Percentiles rank a stretch among this genome's conserved stretches.
Conservation (phyloP, 2,797 vertebrate genomes). For the Pipistrellus kuhlii region DNA sequence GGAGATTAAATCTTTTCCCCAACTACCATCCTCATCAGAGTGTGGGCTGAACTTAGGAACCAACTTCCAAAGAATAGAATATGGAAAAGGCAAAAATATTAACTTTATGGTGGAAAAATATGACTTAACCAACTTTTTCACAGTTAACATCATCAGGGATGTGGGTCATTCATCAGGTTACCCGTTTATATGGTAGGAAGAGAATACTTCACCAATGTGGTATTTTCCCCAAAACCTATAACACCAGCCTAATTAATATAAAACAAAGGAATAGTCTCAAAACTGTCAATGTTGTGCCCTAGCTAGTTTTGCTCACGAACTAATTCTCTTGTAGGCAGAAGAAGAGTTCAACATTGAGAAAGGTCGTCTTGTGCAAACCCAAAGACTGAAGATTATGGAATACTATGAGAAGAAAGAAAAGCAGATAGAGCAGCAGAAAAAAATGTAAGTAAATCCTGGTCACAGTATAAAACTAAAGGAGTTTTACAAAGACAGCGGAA, state of each 20-base stretch:
- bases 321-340: slow-evolving; percentile 92
- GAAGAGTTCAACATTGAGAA: slow-evolving; percentile 99
- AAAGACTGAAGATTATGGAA: slow-evolving; percentile 99
- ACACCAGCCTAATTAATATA: not conserved
- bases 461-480: not conserved
- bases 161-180: not conserved
- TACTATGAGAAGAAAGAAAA: slow-evolving; percentile 99
- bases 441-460: slow-evolving; percentile 93
- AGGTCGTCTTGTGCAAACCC: slow-evolving; percentile 98
- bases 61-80: not conserved
- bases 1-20: not conserved
- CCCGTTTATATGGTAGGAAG: not conserved
- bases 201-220: not conserved
- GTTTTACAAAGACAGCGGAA: not conserved
- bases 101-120: not conserved
- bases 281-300: too few relatives aligned
- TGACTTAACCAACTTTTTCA: not conserved
- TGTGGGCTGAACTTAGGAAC: not conserved
- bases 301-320: not conserved
- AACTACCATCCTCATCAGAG: not conserved
- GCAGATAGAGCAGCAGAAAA: slow-evolving; percentile 99
- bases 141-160: not conserved
- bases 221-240: not conserved
- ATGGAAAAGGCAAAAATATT: not conserved
- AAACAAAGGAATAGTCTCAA: too few relatives aligned